A percentile compares a stretch with the other conserved stretches of the same genome.
Conservation (phyloP, 1,140 invertebrate genomes). For the Rhizoglyphus robini region DNA sequence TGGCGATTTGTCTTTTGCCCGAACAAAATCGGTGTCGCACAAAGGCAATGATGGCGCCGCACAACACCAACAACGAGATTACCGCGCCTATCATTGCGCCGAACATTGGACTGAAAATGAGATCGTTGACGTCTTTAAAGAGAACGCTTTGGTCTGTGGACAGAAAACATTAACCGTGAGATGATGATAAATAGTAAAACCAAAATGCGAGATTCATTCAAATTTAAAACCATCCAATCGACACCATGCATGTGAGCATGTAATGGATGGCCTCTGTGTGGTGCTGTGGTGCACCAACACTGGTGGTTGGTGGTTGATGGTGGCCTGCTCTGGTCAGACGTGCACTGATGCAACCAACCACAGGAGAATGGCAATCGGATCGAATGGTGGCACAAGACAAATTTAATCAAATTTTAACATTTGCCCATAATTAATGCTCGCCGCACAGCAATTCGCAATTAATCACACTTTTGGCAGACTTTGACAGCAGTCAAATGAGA, state of each 20-base stretch:
- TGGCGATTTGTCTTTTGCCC: neutral
- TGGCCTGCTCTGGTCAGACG: no score
- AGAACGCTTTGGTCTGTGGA: conserved; percentile 2
- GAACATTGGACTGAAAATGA: conserved; percentile 11
- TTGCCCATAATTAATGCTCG: conserved; percentile 5
- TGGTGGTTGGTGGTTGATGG: no score
- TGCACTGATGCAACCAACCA: no score
- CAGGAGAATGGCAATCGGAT: no score
- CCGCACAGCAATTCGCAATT: neutral
- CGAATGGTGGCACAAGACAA: no score
- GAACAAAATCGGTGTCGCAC: neutral
- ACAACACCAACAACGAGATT: conserved; percentile 9
- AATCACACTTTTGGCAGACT: neutral
- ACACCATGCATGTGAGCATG: no score
- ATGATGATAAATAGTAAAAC: neutral
- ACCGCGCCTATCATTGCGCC: conserved; percentile 1
- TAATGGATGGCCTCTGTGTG: no score
- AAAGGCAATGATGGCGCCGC: neutral
- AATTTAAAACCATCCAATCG: no score
- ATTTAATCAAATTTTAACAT: no score
- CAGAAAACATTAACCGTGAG: neutral
- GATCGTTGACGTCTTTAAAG: conserved; percentile 2
- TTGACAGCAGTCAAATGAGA: conserved; percentile 10
- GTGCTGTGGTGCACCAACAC: no score
- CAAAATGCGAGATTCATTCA: neutral